Evolutionary conservation across 2,888 invertebrate genomes (phyloP), one percentile per base, ranked within the genome.

Genomic region (Conomelus anceps): DNA sequence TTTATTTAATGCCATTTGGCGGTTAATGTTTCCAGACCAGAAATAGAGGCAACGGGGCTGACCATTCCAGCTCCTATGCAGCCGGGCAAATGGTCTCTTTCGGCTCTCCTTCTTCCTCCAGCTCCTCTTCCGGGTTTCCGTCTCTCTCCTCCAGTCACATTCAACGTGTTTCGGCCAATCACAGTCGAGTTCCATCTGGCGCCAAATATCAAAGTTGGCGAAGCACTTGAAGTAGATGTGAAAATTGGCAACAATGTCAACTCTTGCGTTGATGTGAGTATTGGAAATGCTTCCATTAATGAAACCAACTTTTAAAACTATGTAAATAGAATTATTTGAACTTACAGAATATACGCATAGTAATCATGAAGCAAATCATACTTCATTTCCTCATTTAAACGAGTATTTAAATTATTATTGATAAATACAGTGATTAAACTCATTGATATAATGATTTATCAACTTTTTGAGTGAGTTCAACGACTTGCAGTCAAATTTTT

Each of bases 191-290:
- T 96, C 92, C 93, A 94, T 0, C 93, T 95, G 6, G 96, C 96
- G 4, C 94, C 94, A 0, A 95, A 94, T 0, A 92, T 96, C 91
- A 94, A 95, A 91, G 95, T 95, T 13, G 94, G 96, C 0, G 96
- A 96, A 92, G 95, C 95, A 0, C 94, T 95, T 0, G 95, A 96
- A 92, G 95, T 96, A n/a, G 96, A 96, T 91, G 95, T 96, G 91
- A 95, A 95, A 93, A 96, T 96, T 90, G 95, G 95, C 0, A 96
- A 96, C 92, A 95, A 95, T 90, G 94, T 96, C 92, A 95, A 96
- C 92, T 95, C 95, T 90, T 96, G 96, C 93, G 95, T 96, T 94
- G 96, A 96, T 92, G 96, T 96, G 92, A 95, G 95, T 95, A 92
- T 88, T n/a, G n/a, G n/a, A n/a, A n/a, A n/a, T n/a, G n/a, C n/a